These are phyloP conservation scores for Phylloscopus trochilus DNA, from an alignment of 2,113 vertebrate species.

Conservation along the genomic window DNA sequence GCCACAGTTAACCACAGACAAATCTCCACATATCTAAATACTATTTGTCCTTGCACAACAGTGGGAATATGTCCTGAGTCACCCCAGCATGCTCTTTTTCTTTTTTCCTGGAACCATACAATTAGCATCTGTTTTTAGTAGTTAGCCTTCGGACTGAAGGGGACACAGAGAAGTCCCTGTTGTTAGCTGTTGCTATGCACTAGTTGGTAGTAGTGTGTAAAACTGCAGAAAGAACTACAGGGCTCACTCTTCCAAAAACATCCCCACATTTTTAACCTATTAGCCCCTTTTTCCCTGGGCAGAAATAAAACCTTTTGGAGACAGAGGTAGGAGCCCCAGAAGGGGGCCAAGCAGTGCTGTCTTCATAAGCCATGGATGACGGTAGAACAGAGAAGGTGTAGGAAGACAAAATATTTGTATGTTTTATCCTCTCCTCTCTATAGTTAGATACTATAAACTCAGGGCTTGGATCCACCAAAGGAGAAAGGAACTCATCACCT, in stretches of 20 bases:
- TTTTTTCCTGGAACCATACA: conserved; percentile 50
- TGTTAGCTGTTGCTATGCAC: neutral
- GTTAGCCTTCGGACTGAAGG: neutral
- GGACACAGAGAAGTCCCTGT: conserved; percentile 34
- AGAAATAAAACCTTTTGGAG: neutral
- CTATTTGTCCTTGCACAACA: conserved; percentile 6
- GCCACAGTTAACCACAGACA: conserved; percentile 39
- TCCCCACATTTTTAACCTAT: neutral
- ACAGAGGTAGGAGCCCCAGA: neutral
- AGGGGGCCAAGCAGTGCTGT: neutral
- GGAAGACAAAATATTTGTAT: neutral
- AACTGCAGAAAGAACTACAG: neutral
- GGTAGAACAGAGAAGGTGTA: neutral
- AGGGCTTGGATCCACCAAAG: neutral
- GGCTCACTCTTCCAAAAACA: neutral
- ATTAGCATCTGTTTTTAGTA: conserved; percentile 68
- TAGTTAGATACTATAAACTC: neutral
- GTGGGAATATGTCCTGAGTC: conserved; percentile 3
- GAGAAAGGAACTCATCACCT: neutral
- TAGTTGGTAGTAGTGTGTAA: neutral
- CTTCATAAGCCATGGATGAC: accelerated
- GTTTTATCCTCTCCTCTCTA: neutral
- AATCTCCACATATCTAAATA: conserved; percentile 32
- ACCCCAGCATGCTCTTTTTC: conserved; percentile 11
- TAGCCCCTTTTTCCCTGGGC: neutral